Base-by-base conservation (phyloP, 2,113 vertebrate species). In the Hydrolagus affinis region DNA sequence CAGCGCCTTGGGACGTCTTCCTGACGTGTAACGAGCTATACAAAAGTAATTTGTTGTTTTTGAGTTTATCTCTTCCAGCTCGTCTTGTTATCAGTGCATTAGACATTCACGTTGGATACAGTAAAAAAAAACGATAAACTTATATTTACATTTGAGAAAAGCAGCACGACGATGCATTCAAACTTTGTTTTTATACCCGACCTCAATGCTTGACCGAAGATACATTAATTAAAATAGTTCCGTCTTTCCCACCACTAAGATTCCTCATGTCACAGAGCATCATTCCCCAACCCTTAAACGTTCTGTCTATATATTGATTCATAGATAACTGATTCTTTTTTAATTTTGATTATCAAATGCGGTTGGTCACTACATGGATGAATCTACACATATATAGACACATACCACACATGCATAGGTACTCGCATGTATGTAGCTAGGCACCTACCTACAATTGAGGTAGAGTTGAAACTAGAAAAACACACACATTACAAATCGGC, bases 111-210 rank as follows among this genome's bases (percentile, higher is more conserved):
- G 6, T 44, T 44, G 44, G 44, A 44, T 44, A 3, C 44, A 44
- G 44, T 44, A 44, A 44, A 44, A 6, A 44, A 6, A 1, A 44
- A 44, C 44, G 44, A 44, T 6, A 80, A 66, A 78, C 44, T 25
- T 62, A 14, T 9, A 14, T 59, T 66, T 32, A 66, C 25, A 83
- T 83, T 83, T 14, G 66, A 83, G 28, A 56, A 75, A 75, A 75
- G 44, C 44, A 44, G 44, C 44, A 44, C 44, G 6, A 93, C 89
- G 69, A 87, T 86, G 86, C 74, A 70, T 77, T 28, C 60, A 71
- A 44, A 44, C 44, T 44, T 1, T 86, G 87, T 89, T 88, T 56
- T 56, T 44, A 17, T 30, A 77, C 89, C 86, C 86, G 86, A 80
- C 71, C 25, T 28, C 88, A 90, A 89, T 74, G 21, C 25, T 64